phyloP scores from a whole-genome alignment of 2,888 invertebrate genomes.

The Clepsis dumicolana region DNA sequence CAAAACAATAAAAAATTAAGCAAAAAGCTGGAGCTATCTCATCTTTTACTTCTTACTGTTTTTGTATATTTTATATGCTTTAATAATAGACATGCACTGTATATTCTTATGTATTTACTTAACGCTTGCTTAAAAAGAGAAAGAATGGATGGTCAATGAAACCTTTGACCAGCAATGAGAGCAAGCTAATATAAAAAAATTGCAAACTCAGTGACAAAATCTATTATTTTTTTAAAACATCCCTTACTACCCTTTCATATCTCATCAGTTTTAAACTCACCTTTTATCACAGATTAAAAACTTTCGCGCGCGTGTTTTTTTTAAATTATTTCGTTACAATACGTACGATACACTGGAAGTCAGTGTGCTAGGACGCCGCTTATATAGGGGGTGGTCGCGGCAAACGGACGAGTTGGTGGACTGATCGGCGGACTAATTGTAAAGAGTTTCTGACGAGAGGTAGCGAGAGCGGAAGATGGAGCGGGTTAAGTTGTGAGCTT shows the following conservation, averaged over 20 bases:
- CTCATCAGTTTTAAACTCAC: conserved; percentile 1
- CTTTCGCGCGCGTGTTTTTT: conserved; percentile 35
- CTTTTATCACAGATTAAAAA: conserved; percentile 6
- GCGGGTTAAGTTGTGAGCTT: too few species aligned
- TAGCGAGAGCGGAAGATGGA: conserved; percentile 25
- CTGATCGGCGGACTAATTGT: conserved; percentile 50
- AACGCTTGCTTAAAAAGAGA: too few species aligned
- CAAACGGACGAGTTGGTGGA: conserved; percentile 48
- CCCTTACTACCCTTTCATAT: neutral
- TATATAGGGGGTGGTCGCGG: conserved; percentile 68
- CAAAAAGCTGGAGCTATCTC: too few species aligned
- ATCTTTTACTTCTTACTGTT: too few species aligned
- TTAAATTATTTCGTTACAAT: conserved; percentile 56
- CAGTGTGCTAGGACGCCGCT: conserved; percentile 57
- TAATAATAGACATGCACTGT: too few species aligned
- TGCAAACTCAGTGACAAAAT: neutral
- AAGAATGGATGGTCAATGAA: too few species aligned
- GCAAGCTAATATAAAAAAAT: too few species aligned
- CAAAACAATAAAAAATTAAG: too few species aligned
- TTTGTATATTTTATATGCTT: too few species aligned
- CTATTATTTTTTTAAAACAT: too few species aligned
- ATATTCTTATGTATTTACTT: too few species aligned
- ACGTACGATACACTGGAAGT: conserved; percentile 60
- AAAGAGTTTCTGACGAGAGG: conserved; percentile 7
- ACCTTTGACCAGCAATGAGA: too few species aligned